These are phyloP conservation scores for Parus major DNA, from an alignment of 2,113 vertebrate genomes.

Conservation along the genomic window DNA sequence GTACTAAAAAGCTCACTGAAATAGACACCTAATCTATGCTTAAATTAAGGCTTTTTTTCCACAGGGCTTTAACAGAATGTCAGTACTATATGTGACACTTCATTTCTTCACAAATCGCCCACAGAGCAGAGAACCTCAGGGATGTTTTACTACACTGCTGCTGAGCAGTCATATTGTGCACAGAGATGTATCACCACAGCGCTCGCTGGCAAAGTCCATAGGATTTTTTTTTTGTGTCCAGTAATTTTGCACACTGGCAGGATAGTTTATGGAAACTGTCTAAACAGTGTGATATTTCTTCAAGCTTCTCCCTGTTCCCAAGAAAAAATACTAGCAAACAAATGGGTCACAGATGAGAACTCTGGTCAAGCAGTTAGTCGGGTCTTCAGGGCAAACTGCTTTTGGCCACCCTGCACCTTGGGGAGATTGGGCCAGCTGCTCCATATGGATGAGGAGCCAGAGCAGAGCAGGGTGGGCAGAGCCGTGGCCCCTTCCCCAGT, in stretches of 20 bases:
- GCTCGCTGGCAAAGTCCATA: neutral
- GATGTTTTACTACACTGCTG: neutral
- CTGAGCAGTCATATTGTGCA: neutral
- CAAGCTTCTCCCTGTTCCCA: neutral
- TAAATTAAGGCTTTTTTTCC: neutral
- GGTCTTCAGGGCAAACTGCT: neutral
- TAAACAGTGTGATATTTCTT: neutral
- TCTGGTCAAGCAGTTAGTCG: neutral
- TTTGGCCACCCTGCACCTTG: neutral
- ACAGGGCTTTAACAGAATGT: neutral
- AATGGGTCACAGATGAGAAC: neutral
- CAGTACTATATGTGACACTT: neutral
- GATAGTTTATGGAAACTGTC: neutral
- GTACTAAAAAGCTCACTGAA: neutral
- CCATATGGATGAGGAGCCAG: neutral
- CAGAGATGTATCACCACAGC: neutral
- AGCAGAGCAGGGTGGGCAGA: fast-evolving
- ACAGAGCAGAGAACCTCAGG: neutral
- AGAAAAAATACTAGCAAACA: neutral
- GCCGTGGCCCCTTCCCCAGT: neutral
- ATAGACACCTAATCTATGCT: neutral
- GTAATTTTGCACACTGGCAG: neutral
- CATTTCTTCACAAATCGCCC: neutral
- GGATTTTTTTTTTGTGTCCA: neutral
- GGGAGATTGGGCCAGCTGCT: neutral